A percentile compares a stretch with the other conserved stretches of the same genome.
Conservation (phyloP, 2,113 vertebrate genomes). For the Petrocephalus zakoni region DNA sequence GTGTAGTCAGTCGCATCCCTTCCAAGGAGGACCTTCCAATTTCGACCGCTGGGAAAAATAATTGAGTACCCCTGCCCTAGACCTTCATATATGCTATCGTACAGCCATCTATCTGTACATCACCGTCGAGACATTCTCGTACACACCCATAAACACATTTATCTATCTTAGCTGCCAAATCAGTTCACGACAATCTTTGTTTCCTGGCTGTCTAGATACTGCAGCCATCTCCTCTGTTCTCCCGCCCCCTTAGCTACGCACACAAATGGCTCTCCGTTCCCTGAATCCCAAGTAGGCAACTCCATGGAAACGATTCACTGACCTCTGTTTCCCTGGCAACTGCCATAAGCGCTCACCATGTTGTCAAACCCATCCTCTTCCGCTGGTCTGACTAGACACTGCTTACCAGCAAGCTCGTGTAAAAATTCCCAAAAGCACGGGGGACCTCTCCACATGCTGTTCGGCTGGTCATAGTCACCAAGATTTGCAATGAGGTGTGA, state of each 20-base stretch:
- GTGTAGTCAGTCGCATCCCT: not conserved
- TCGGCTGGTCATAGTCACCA: not conserved
- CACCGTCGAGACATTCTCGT: not conserved
- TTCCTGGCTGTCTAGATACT: not conserved
- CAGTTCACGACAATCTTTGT: not conserved
- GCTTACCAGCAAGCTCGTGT: constrained; percentile 8
- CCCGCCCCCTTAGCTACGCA: not conserved
- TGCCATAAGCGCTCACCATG: constrained; percentile 16
- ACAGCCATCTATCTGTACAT: not conserved
- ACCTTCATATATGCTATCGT: constrained; percentile 41
- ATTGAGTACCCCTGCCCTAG: constrained; percentile 12
- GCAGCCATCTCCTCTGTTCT: not conserved
- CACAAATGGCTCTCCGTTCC: constrained; percentile 5
- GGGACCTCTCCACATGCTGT: not conserved
- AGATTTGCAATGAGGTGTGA: not conserved
- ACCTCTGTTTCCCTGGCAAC: constrained; percentile 33
- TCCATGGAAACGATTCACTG: constrained; percentile 42
- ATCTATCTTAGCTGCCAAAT: not conserved
- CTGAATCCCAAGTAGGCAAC: constrained; percentile 41
- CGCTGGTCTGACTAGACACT: constrained; percentile 39
- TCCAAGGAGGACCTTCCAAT: no score
- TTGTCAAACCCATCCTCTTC: not conserved
- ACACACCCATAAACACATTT: not conserved
- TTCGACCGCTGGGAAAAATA: not conserved
- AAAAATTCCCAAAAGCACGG: not conserved